A percentile compares a stretch with the other conserved stretches of the same genome.
Evolutionary conservation across 2,888 invertebrate species (phyloP).

Genomic region (Charanyca ferruginea): DNA sequence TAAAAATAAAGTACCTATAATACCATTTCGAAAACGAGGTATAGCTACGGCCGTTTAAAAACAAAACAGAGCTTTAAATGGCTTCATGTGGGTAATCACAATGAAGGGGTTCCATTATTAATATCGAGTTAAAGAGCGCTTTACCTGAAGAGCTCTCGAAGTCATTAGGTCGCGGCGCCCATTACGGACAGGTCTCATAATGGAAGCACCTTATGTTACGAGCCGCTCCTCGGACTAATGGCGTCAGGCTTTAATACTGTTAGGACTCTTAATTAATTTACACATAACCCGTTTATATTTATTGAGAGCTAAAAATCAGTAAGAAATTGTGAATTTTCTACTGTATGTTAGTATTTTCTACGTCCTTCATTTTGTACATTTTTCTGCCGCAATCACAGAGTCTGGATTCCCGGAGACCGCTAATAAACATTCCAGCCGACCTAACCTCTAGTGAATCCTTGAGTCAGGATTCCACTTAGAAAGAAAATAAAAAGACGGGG

Average conservation of each 20-base stretch:
- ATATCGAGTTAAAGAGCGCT: conserved; percentile 80
- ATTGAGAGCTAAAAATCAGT: conserved; percentile 27
- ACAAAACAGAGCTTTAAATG: conserved; percentile 47
- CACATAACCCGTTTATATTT: conserved; percentile 63
- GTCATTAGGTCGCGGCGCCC: conserved; percentile 78
- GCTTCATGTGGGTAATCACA: conserved; percentile 63
- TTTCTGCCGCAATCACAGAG: conserved; percentile 28
- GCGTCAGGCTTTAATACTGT: conserved; percentile 74
- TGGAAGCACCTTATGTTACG: conserved; percentile 80
- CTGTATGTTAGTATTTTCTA: conserved; percentile 13
- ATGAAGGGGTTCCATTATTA: conserved; percentile 77
- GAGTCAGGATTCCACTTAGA: conserved; percentile 49
- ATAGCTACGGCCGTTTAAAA: conserved; percentile 18
- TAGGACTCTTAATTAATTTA: conserved; percentile 78
- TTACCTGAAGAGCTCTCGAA: conserved; percentile 79
- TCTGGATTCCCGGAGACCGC: conserved; percentile 35
- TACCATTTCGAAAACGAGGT: conserved; percentile 20
- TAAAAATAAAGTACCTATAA: conserved; percentile 9
- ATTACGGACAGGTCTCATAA: conserved; percentile 79
- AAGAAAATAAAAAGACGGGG: conserved; percentile 52
- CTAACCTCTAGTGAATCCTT: conserved; percentile 47
- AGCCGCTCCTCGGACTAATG: conserved; percentile 74
- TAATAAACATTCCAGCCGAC: conserved; percentile 59
- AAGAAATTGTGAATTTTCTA: conserved; percentile 14
- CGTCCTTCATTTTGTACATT: conserved; percentile 25